Percentiles rank a stretch among this genome's conserved stretches.
phyloP scores from a whole-genome alignment of 2,113 vertebrate species.

The Eulemur macaco region DNA sequence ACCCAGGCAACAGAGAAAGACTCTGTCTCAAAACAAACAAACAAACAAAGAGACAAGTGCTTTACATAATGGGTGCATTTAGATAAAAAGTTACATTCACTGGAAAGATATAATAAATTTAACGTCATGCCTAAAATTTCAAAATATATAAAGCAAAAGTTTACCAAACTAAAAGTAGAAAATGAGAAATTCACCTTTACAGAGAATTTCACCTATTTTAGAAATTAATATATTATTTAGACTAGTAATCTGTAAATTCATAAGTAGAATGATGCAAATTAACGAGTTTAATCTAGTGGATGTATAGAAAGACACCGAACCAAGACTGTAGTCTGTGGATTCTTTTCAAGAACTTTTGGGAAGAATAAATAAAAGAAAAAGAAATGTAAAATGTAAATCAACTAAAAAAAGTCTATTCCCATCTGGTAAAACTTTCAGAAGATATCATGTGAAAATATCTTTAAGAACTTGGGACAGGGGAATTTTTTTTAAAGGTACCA shows the following conservation, averaged over 20 bases:
- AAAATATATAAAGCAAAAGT: slow-evolving; percentile 18
- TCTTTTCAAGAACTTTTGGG: neutral
- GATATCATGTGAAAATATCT: neutral
- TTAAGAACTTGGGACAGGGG: neutral
- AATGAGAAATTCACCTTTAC: neutral
- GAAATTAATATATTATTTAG: neutral
- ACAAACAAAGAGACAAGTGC: neutral
- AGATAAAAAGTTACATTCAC: neutral
- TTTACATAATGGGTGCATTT: neutral
- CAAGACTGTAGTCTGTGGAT: neutral
- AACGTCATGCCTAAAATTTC: neutral
- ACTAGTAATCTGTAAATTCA: neutral
- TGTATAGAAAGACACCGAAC: neutral
- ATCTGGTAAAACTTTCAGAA: neutral
- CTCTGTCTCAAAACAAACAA: no score
- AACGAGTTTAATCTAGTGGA: neutral
- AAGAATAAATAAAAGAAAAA: neutral
- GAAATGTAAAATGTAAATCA: neutral
- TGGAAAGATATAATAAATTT: neutral
- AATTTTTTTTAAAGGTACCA: neutral
- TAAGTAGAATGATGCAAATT: neutral
- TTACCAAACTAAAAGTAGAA: neutral
- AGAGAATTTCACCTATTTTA: neutral
- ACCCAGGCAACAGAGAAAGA: no score
- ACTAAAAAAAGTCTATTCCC: neutral